Conservation (phyloP, 2,888 invertebrate genomes). For the Philhelius pedissequus region DNA sequence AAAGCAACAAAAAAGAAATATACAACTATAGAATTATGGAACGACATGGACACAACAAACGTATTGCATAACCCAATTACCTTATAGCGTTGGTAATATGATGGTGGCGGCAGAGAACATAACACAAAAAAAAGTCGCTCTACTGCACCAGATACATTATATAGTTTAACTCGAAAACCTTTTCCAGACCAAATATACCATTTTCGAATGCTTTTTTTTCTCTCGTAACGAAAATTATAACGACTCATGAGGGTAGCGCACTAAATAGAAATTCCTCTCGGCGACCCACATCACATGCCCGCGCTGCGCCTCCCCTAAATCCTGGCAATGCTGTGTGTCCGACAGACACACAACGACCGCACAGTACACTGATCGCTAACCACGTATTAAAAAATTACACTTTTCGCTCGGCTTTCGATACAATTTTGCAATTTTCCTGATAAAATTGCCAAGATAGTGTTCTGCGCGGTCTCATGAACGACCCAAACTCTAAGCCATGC, state of each 20-base stretch:
- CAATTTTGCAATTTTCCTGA: conserved; percentile 62
- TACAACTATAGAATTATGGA: conserved; percentile 39
- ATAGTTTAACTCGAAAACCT: conserved; percentile 44
- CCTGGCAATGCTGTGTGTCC: background rate
- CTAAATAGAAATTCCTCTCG: conserved; percentile 56
- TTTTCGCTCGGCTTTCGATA: conserved; percentile 50
- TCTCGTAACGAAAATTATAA: conserved; percentile 13
- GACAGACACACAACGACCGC: conserved; percentile 7
- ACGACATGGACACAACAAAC: conserved; percentile 57
- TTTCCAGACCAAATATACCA: conserved; percentile 40
- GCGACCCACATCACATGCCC: conserved; percentile 12
- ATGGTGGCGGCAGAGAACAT: background rate
- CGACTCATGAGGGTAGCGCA: conserved; percentile 52
- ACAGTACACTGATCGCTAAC: conserved; percentile 32
- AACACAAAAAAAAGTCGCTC: background rate
- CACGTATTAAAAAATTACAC: conserved; percentile 54
- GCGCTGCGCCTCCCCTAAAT: background rate
- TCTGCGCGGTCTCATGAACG: conserved; percentile 7
- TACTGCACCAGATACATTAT: conserved; percentile 23
- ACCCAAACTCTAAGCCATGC: conserved; percentile 2
- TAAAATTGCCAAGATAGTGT: conserved; percentile 57
- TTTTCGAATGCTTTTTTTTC: conserved; percentile 1
- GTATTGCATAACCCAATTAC: conserved; percentile 66
- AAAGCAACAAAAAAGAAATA: background rate
- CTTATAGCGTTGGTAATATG: conserved; percentile 18